Base-by-base conservation (phyloP, 2,113 vertebrate genomes). In the Grallaria varia region DNA sequence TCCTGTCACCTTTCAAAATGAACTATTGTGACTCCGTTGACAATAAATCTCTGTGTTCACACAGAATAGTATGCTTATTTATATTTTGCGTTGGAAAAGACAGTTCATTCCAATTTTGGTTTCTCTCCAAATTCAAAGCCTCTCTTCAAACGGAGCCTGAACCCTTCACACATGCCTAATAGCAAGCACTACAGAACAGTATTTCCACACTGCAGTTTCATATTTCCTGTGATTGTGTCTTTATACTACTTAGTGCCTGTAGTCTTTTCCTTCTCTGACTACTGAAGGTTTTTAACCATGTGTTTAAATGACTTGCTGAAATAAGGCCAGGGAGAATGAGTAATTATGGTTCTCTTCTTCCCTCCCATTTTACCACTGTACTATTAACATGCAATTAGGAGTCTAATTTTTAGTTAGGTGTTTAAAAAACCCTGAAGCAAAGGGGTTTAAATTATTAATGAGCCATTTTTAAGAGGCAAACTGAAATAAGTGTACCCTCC, bases 331-430 rank as follows among this genome's bases (percentile, higher is more conserved):
- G 31, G 44, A 95, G 78, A 91, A 71, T 83, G 77, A 94, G 53
- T 93, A 92, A 96, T 95, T 90, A 74, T 1, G 4, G 45, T 88
- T 74, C 59, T 88, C 33, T 69, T 94, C 84, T 87, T 94, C 72
- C 72, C 39, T 93, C 82, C 72, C 35, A 72, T 91, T 91, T 97
- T 95, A 83, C 80, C 49, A 82, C 73, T 87, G 69, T 68, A 87
- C 74, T 94, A 89, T 95, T 96, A 95, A 92, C 93, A 68, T 89
- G 62, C 91, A 96, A 97, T 97, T 92, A 95, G 90, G 50, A 72
- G 17, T 44, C 93, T 92, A 94, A 95, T 93, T 91, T 91, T 95
- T 91, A 89, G 91, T 91, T 82, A 92, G 80, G 89, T 84, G 53
- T 81, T 96, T 64, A 75, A 95, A 96, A 97, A 95, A 72, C 42